phyloP scores from a whole-genome alignment of 2,797 vertebrate species.

The Sebastes kiyomatsui region DNA sequence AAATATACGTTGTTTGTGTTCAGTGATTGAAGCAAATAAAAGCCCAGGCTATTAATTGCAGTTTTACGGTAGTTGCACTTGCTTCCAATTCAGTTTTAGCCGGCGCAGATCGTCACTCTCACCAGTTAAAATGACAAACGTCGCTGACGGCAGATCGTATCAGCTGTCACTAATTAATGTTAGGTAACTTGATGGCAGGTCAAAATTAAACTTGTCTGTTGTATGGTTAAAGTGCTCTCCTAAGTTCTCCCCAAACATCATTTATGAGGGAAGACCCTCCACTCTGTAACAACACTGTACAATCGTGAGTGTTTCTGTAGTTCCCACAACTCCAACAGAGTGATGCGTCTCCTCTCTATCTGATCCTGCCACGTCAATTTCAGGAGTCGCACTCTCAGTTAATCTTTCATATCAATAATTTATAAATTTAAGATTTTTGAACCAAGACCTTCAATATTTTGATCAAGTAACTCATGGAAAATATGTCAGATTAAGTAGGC shows the following conservation, averaged over 20 bases:
- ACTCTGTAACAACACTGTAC: not conserved
- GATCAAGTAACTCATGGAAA: not conserved
- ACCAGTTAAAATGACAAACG: not conserved
- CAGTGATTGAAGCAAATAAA: too few species aligned
- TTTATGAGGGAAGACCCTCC: not conserved
- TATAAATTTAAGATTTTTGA: not conserved
- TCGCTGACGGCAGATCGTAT: not conserved
- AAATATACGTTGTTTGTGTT: too few species aligned
- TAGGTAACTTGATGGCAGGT: not conserved
- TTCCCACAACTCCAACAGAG: not conserved
- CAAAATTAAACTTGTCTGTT: not conserved
- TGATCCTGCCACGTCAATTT: not conserved
- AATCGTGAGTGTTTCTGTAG: not conserved
- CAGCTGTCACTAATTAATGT: not conserved
- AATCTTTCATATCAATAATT: conserved; percentile 1
- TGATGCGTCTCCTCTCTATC: not conserved
- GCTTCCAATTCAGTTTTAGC: not conserved
- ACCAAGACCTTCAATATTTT: not conserved
- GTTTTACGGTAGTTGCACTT: not conserved
- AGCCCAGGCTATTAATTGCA: too few species aligned
- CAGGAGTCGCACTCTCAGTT: not conserved
- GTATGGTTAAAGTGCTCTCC: not conserved
- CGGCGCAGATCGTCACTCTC: fast-evolving
- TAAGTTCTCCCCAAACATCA: not conserved
- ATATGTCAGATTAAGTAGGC: not conserved